Evolutionary conservation across 2,113 vertebrate species (phyloP).

Genomic region (Notarius quadriscutis): DNA sequence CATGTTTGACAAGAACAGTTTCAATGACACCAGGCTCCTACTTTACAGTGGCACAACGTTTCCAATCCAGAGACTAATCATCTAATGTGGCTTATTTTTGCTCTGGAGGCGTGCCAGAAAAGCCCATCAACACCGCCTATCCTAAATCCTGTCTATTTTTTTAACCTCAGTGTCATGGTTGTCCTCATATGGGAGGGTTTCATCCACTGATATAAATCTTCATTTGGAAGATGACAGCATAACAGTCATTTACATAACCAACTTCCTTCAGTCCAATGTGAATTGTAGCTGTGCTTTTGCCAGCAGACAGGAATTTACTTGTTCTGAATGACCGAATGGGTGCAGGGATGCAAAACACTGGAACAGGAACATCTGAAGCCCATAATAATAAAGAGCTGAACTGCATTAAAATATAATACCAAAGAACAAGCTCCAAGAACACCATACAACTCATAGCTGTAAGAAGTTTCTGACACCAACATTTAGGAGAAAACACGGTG

Average conservation of each 20-base stretch:
- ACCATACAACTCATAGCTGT: background rate
- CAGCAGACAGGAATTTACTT: conserved; percentile 68
- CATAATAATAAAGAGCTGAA: conserved; percentile 14
- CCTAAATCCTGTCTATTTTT: conserved; percentile 56
- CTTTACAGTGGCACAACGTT: conserved; percentile 59
- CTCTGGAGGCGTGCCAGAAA: conserved; percentile 50
- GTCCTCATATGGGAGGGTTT: conserved; percentile 39
- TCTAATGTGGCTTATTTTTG: conserved; percentile 56
- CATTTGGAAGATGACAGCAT: conserved; percentile 55
- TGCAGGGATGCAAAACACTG: conserved; percentile 34
- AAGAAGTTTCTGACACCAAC: background rate
- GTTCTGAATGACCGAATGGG: conserved; percentile 56
- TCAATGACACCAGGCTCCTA: conserved; percentile 66
- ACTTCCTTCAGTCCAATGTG: conserved; percentile 45
- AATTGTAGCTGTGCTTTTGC: conserved; percentile 59
- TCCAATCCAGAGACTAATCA: conserved; percentile 57
- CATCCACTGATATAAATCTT: conserved; percentile 56
- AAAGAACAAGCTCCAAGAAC: background rate
- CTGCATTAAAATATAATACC: background rate
- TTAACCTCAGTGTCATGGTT: conserved; percentile 50
- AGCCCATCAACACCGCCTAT: conserved; percentile 43
- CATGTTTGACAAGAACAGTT: conserved; percentile 55
- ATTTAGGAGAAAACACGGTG: background rate
- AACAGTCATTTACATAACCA: conserved; percentile 60
- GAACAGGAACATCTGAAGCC: conserved; percentile 31